A percentile compares a stretch with the other conserved stretches of the same genome.
Evolutionary conservation across 2,888 invertebrate genomes (phyloP).

Genomic region (Synergus japonicus): DNA sequence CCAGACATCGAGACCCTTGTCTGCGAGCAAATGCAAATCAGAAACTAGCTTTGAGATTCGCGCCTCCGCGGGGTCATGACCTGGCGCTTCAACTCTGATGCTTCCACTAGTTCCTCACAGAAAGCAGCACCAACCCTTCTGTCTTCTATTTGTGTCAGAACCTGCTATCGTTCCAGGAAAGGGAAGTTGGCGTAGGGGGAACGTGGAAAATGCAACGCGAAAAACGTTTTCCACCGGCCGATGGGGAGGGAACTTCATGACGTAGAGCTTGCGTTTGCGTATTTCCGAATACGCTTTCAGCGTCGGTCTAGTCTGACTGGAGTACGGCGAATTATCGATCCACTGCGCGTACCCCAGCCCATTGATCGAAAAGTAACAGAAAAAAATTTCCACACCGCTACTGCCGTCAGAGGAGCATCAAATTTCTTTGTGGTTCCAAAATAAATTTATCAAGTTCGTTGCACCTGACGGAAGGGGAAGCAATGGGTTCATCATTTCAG

Average conservation of each 20-base stretch:
- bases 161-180: not conserved
- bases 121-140: constrained; percentile 43
- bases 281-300: constrained; percentile 34
- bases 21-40: not conserved
- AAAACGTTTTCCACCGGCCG: constrained; percentile 20
- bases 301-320: constrained; percentile 35
- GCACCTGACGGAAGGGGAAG: not conserved
- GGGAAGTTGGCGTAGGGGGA: not conserved
- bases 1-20: not conserved
- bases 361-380: constrained; percentile 30
- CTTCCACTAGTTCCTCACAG: constrained; percentile 29
- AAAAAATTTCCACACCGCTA: not conserved
- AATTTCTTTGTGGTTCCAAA: constrained; percentile 4
- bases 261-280: constrained; percentile 38
- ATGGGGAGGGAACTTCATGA: not conserved
- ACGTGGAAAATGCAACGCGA: constrained; percentile 15
- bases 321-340: constrained; percentile 40
- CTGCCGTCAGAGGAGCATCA: not conserved
- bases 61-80: constrained; percentile 1
- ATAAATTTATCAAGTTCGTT: constrained; percentile 2
- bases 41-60: not conserved
- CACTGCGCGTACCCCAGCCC: constrained; percentile 27
- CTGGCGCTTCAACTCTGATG: not conserved
- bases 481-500: not conserved
- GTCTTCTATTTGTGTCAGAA: constrained; percentile 21